Base-by-base conservation (phyloP, 2,797 vertebrate genomes). In the Melanotaenia trifasciata region DNA sequence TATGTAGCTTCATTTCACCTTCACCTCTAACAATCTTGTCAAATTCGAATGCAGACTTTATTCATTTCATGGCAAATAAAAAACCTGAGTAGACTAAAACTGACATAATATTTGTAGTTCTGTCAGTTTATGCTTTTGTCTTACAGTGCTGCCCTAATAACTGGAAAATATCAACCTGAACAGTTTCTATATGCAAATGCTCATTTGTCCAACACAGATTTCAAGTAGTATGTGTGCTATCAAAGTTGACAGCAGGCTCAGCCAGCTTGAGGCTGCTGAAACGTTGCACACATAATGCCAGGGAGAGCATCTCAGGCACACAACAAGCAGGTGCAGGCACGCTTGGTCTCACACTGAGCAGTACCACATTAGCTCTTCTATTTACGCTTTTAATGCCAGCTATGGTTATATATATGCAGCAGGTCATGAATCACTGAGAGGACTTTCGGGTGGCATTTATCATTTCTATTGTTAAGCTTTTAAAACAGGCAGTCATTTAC, bases 161-260 rank as follows among this genome's bases (percentile, higher is more conserved):
- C 61, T 67, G 81, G 78, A 70, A 87, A 90, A 89, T 86, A 87
- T 76, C 73, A 82, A 85, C 78, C 83, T 75, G 82, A 82, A 79
- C 87, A 78, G 83, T 90, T 84, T 88, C 66, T 70, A 14, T 80
- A 93, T 92, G 90, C 84, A 90, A 91, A 93, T 92, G 38, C 22
- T 32, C n/a, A 53, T 84, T 87, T 81, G 83, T 76, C 74, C 62
- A 84, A 86, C 80, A 86, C 83, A 85, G 74, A 81, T 81, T 81
- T 85, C 83, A 87, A 78, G 80, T 54, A 1, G 64, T 58, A 65
- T 56, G 24, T 10, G 28, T n/a, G 33, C 89, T 84, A 91, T 89
- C 57, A 60, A 78, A 84, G 81, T 24, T 68, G 90, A 92, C 90
- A 87, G 90, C 81, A 58, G 59, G 61, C 76, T 80, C 28, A 14